phyloP scores from a whole-genome alignment of 2,113 vertebrate genomes.

The Marcusenius ussheri region DNA sequence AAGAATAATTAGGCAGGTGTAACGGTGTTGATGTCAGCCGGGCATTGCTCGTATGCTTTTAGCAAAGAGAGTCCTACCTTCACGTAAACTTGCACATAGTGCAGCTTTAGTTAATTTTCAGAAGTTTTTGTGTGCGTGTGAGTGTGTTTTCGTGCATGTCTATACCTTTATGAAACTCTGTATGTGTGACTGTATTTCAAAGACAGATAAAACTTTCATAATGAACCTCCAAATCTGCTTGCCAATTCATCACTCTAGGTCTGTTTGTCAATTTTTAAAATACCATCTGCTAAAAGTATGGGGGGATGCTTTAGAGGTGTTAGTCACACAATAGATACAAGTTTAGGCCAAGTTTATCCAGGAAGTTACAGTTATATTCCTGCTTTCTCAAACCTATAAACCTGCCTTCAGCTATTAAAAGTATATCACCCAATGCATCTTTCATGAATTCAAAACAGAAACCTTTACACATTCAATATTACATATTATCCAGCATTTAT shows the following conservation, averaged over 20 bases:
- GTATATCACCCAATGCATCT: not conserved
- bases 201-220: not conserved
- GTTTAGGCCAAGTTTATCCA: not conserved
- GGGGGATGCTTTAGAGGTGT: not conserved
- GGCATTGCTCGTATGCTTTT: not conserved
- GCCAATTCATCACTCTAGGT: not conserved
- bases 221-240: not conserved
- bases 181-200: not conserved
- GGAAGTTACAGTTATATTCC: not conserved
- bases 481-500: not conserved
- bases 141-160: not conserved
- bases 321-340: not conserved
- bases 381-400: not conserved
- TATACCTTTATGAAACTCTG: not conserved
- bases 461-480: not conserved
- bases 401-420: not conserved
- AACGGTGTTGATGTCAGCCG: not conserved
- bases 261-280: not conserved
- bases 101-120: not conserved
- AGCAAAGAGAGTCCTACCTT: not conserved
- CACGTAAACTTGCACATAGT: not conserved
- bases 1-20: slow-evolving; percentile 6
- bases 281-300: not conserved
- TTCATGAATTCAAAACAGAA: not conserved
- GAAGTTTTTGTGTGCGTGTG: not conserved